Evolutionary conservation across 2,113 vertebrate species (phyloP).

Genomic region (Paradoxurus hermaphroditus): DNA sequence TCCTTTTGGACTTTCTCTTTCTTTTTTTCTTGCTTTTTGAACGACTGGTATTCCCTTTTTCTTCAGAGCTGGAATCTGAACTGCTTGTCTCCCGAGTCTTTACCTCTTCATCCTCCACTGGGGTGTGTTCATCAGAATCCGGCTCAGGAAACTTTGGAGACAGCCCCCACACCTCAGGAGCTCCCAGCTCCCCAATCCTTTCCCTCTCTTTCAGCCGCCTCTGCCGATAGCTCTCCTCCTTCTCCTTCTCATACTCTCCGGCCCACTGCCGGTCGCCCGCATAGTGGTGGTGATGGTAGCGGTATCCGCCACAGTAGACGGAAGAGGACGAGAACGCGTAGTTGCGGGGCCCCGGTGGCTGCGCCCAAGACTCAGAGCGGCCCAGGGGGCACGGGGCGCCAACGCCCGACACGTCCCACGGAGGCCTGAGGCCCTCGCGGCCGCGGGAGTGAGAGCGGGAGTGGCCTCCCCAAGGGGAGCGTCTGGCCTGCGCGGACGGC

Average conservation of each 20-base stretch:
- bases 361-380: background rate
- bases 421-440: background rate
- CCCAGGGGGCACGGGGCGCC: fast-evolving
- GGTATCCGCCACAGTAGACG: fast-evolving
- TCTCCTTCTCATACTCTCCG: constrained; percentile 88
- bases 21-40: constrained; percentile 83
- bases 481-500: background rate
- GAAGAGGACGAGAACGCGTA: fast-evolving
- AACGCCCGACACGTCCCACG: fast-evolving
- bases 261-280: constrained; percentile 74
- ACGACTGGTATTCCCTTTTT: constrained; percentile 66
- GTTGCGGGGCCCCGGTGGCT: fast-evolving
- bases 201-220: constrained; percentile 91
- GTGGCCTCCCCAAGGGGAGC: background rate
- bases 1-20: constrained; percentile 89
- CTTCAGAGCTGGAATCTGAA: constrained; percentile 88
- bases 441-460: background rate
- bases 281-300: background rate
- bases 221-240: constrained; percentile 80
- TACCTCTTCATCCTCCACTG: constrained; percentile 85
- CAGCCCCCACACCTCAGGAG: constrained; percentile 94
- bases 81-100: constrained; percentile 81
- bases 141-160: constrained; percentile 93
- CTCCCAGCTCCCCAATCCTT: constrained; percentile 92
- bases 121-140: constrained; percentile 94